Conservation (phyloP, 1,140 invertebrate species). For the Carposina sasakii region DNA sequence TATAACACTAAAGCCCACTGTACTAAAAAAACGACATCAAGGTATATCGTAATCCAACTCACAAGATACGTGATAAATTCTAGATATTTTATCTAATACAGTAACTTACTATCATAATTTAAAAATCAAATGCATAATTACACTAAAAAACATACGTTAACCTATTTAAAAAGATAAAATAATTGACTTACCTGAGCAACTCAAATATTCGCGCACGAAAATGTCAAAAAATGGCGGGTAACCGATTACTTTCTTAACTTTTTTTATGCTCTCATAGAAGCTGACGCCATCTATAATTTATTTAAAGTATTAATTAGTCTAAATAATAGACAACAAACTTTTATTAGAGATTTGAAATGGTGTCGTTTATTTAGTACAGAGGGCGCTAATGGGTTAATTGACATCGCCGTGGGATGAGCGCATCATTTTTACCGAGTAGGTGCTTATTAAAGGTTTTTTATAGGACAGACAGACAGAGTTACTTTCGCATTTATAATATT, state of each 20-base stretch:
- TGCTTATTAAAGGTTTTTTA: too few species aligned
- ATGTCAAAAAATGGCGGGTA: neutral
- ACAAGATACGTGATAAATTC: neutral
- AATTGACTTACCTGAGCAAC: conserved; percentile 2
- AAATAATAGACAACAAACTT: neutral
- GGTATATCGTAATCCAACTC: neutral
- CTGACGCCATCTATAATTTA: neutral
- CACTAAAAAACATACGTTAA: neutral
- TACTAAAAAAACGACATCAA: neutral
- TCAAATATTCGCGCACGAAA: neutral
- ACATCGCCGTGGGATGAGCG: too few species aligned
- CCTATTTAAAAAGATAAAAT: neutral
- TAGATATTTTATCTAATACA: too few species aligned
- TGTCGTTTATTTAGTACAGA: neutral
- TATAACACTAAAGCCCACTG: neutral
- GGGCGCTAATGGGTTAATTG: conserved; percentile 4
- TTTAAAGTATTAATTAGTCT: neutral
- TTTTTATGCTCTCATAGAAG: neutral
- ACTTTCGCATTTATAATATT: too few species aligned
- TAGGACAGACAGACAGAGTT: too few species aligned
- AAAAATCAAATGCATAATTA: neutral
- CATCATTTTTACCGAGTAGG: too few species aligned
- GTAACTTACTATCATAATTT: neutral
- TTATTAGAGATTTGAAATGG: neutral
- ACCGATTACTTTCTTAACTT: neutral